Base-by-base conservation (phyloP, 1,140 invertebrate species). In the Conus betulinus region DNA sequence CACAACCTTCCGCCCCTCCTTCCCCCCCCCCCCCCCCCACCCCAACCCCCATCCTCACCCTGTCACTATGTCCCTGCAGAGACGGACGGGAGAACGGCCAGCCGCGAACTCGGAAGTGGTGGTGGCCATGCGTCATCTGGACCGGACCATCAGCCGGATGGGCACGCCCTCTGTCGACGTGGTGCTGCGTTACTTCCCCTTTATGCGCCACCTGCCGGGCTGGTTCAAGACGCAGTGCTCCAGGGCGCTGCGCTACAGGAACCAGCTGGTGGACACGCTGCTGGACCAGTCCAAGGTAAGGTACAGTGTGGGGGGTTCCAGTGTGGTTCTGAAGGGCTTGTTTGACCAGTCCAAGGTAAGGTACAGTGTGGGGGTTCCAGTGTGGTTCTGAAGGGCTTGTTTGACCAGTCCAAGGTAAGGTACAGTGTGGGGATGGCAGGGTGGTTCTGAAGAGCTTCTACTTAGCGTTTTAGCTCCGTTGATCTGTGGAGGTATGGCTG, bases 81-180 rank as follows among this genome's bases (percentile, higher is more conserved):
- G 79, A n/a, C n/a, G n/a, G 85, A 87, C 71, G 51, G 85, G 85
- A 15, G 74, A 87, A 25, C 85, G 85, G 3, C 85, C 85, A 7
- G 25, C 25, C 71, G 55, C 53, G 53, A 60, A 87, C 17, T 87
- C 85, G 1, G 53, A 67, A 0, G 23, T 87, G 51, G 39, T 71
- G 3, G 0, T 27, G 20, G 39, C 20, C 51, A 87, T 87, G 85
- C 85, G 85, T 8, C 51, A 6, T 8, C 52, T 87, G 71, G 85
- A 87, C 85, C 67, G 74, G 5, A 51, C 60, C 5, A 27, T 87
- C 17, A 87, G 85, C 74, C 17, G 63, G 8, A 87, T 87, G 85
- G 85, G 85, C 52, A 87, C 85, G 13, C 85, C 74, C 51, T 55
- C 71, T 78, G 85, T 87, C n/a, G 85, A 87, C 71, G 25, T 78